phyloP scores from a whole-genome alignment of 2,888 invertebrate genomes.

The Maniola hyperantus region DNA sequence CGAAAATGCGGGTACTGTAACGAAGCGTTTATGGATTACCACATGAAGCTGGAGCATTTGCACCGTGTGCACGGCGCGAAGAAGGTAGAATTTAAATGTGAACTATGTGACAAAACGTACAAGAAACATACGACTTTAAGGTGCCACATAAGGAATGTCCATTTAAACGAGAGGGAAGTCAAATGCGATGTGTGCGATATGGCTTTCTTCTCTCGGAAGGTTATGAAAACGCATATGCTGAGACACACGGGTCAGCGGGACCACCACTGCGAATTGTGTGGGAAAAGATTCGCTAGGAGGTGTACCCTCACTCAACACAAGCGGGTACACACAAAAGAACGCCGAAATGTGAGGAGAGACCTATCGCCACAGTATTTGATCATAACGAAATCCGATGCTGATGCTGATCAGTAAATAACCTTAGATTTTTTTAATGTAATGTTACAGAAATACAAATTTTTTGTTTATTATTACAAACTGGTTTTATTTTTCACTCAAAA shows the following conservation, averaged over 20 bases:
- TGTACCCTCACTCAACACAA: conserved; percentile 44
- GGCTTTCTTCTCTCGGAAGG: conserved; percentile 55
- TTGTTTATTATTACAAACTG: neutral
- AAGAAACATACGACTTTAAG: conserved; percentile 37
- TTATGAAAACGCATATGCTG: conserved; percentile 58
- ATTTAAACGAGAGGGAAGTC: conserved; percentile 43
- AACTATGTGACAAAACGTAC: conserved; percentile 43
- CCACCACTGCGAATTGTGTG: conserved; percentile 59
- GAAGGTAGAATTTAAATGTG: conserved; percentile 38
- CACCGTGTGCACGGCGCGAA: conserved; percentile 39
- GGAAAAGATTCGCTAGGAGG: conserved; percentile 46
- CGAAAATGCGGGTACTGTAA: conserved; percentile 46
- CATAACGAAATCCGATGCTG: conserved; percentile 32
- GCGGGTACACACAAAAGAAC: conserved; percentile 42
- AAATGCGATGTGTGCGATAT: conserved; percentile 48
- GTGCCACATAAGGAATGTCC: conserved; percentile 41
- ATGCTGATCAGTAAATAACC: neutral
- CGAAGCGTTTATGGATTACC: conserved; percentile 42
- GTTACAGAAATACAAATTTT: neutral
- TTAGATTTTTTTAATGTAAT: neutral
- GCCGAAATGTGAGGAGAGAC: neutral
- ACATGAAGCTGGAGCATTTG: conserved; percentile 43
- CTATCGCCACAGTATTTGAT: conserved; percentile 23
- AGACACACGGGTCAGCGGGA: conserved; percentile 57
- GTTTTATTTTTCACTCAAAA: neutral